These are phyloP conservation scores for Drosophila anomelani DNA, from an alignment of 2,888 invertebrate genomes.

Conservation along the genomic window DNA sequence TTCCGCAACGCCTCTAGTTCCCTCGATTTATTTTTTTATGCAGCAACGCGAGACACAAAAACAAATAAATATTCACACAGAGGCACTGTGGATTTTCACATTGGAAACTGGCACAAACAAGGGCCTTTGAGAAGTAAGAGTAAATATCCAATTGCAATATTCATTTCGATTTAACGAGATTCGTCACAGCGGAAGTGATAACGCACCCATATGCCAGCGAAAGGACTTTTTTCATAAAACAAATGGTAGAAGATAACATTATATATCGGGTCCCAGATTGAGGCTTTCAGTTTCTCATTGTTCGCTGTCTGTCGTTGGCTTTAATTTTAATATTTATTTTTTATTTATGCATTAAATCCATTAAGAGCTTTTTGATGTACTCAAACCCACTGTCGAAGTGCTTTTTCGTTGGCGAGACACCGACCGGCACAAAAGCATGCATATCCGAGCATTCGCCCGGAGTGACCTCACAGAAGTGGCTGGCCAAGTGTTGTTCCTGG, in stretches of 20 bases:
- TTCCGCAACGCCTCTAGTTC: constrained; percentile 28
- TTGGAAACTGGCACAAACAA: background rate
- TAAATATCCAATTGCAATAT: background rate
- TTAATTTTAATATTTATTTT: constrained; percentile 6
- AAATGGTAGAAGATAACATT: background rate
- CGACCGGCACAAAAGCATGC: constrained; percentile 23
- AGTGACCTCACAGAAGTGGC: constrained; percentile 39
- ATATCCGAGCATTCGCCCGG: constrained; percentile 9
- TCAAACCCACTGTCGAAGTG: constrained; percentile 9
- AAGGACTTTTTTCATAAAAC: background rate
- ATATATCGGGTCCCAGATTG: background rate
- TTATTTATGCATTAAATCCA: background rate
- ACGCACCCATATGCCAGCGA: background rate
- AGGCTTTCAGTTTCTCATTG: background rate
- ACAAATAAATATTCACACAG: constrained; percentile 60
- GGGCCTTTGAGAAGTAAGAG: background rate
- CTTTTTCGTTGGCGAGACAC: background rate
- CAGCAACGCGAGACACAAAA: constrained; percentile 38
- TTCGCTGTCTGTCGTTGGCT: background rate
- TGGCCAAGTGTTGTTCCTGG: constrained; percentile 53
- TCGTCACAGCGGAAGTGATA: background rate
- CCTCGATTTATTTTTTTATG: constrained; percentile 36
- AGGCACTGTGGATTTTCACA: constrained; percentile 51
- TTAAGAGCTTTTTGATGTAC: background rate
- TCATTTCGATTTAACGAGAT: background rate